Conservation (phyloP, 2,888 invertebrate species). For the Drosophila bunnanda region DNA sequence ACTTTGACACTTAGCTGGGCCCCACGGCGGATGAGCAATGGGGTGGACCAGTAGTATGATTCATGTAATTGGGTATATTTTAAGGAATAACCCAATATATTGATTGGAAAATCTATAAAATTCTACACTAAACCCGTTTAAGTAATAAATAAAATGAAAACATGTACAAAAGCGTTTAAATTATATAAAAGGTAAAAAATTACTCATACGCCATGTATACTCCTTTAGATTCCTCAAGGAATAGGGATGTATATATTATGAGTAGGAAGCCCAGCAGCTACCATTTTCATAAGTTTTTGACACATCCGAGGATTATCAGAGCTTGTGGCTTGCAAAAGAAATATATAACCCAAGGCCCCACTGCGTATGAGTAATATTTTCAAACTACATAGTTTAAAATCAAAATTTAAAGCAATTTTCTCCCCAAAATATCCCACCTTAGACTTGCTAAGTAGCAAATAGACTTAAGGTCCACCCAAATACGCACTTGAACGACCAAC, state of each 20-base stretch:
- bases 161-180: too few relatives aligned
- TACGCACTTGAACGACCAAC: constrained; percentile 1
- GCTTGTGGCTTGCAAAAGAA: too few relatives aligned
- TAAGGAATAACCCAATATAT: too few relatives aligned
- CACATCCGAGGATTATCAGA: too few relatives aligned
- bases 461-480: constrained; percentile 13
- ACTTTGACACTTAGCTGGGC: constrained; percentile 55
- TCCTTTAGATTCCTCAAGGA: not conserved
- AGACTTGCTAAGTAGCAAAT: not conserved
- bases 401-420: not conserved
- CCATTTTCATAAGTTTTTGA: not conserved
- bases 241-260: not conserved
- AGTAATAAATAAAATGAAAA: rapidly evolving
- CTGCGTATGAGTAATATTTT: constrained; percentile 12
- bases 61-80: not conserved
- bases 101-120: rapidly evolving
- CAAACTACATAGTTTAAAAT: not conserved
- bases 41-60: not conserved
- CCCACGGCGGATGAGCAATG: constrained; percentile 10
- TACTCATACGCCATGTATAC: not conserved
- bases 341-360: not conserved
- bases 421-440: too few relatives aligned
- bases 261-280: not conserved
- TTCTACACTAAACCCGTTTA: not conserved
- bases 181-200: too few relatives aligned